Base-by-base conservation (phyloP, 2,888 invertebrate species). In the Ornithoptera priamus region DNA sequence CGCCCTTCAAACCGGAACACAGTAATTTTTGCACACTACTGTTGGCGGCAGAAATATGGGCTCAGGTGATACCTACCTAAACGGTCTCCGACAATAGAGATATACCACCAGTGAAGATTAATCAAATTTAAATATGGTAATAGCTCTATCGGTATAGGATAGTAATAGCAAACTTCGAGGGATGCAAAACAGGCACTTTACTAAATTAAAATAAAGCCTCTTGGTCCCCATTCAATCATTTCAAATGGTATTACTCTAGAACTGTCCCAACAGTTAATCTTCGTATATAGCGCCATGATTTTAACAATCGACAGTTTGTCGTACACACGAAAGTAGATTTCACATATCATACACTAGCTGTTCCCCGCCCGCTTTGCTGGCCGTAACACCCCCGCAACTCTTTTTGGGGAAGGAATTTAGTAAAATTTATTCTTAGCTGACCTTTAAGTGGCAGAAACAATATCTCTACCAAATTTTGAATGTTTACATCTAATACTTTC, bases 161-260 rank as follows among this genome's bases (percentile, higher is more conserved):
- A 22, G 22, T 22, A 22, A 22, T 22, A 22, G 22, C 22, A 22
- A n/a, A 1, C 80, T 83, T 85, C 79, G 78, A 78, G 79, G 81
- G 78, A 85, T 84, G 86, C 89, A 86, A 90, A 90, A 87, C 84
- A 86, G 87, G 85, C 90, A 92, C 92, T 92, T 92, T 86, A 86
- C 86, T 80, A 90, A 91, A 92, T 92, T 92, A 91, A 91, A 92
- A 90, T 89, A 87, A 89, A 88, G 84, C 86, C 81, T 86, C 88
- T 84, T 83, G 85, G 90, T 89, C 92, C 92, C 90, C 81, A 86
- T 85, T 91, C 90, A 92, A 92, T 92, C 90, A 92, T 90, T 90
- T 89, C 88, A 82, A 90, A 85, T 87, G 86, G 83, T 82, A 81
- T 75, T 81, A 81, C 83, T 86, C 86, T 84, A 86, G 85, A 87